A percentile compares a stretch with the other conserved stretches of the same genome.
phyloP scores from a whole-genome alignment of 2,888 invertebrate species.

The Ormyrus labotus region DNA sequence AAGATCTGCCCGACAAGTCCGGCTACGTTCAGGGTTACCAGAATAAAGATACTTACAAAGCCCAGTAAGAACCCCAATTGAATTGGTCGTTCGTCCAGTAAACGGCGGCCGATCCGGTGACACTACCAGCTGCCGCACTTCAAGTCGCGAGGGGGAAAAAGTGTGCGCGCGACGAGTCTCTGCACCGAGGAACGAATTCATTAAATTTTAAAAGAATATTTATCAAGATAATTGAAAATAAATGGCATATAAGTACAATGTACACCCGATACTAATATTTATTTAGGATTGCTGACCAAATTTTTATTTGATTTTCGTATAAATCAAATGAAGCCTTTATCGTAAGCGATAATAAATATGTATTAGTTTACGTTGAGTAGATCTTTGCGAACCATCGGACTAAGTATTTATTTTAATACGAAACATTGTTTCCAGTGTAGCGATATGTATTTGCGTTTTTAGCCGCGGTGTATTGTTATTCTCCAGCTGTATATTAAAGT shows the following conservation, averaged over 20 bases:
- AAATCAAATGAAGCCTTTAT: neutral
- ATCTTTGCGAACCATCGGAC: neutral
- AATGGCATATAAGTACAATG: neutral
- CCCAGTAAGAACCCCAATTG: conserved; percentile 52
- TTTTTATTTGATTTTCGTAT: conserved; percentile 3
- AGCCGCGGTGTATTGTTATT: conserved; percentile 9
- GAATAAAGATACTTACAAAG: conserved; percentile 85
- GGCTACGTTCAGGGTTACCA: conserved; percentile 92
- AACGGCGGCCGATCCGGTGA: no score
- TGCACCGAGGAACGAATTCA: neutral
- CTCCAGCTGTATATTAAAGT: conserved; percentile 7
- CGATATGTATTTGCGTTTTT: neutral
- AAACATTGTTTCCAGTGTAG: conserved; percentile 17
- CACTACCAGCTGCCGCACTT: neutral
- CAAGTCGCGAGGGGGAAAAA: neutral
- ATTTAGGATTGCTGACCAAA: no score
- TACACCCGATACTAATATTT: neutral
- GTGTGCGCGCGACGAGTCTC: neutral
- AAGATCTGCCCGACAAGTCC: conserved; percentile 83
- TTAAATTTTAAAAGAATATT: neutral
- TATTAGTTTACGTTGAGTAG: neutral
- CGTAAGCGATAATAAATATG: no score
- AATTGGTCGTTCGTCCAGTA: no score
- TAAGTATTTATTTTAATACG: conserved; percentile 15
- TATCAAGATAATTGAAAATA: conserved; percentile 21